These are phyloP conservation scores for Dryadula phaetusa DNA, from an alignment of 2,888 invertebrate genomes.

Conservation along the genomic window DNA sequence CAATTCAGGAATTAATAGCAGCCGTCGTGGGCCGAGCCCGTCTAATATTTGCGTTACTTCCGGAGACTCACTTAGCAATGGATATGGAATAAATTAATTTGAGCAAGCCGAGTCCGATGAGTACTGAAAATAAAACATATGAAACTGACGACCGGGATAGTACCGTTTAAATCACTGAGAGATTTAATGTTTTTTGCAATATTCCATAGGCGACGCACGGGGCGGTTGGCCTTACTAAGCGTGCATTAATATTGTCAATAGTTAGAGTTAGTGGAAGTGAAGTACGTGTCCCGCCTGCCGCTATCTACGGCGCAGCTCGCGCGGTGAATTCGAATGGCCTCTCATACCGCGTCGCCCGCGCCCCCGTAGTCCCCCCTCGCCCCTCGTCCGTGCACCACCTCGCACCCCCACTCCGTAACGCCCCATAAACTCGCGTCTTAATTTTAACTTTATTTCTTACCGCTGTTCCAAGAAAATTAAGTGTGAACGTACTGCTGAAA, in stretches of 20 bases:
- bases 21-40: constrained; percentile 76
- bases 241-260: constrained; percentile 85
- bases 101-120: constrained; percentile 57
- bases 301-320: constrained; percentile 81
- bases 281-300: constrained; percentile 84
- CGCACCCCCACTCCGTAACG: constrained; percentile 76
- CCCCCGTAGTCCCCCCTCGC: constrained; percentile 37
- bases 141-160: constrained; percentile 26
- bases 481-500: constrained; percentile 78
- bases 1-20: constrained; percentile 84
- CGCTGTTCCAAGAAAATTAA: constrained; percentile 81
- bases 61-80: constrained; percentile 77
- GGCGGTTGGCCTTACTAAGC: constrained; percentile 79
- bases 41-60: constrained; percentile 83
- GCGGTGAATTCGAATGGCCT: constrained; percentile 82
- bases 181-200: constrained; percentile 56
- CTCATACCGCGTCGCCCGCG: constrained; percentile 62
- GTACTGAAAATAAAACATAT: constrained; percentile 42
- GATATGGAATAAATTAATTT: constrained; percentile 80
- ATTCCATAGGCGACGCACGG: constrained; percentile 71
- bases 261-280: constrained; percentile 84
- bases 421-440: constrained; percentile 84
- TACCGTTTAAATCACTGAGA: constrained; percentile 36
- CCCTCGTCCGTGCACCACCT: constrained; percentile 56
- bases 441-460: constrained; percentile 84